Base-by-base conservation (phyloP, 1,140 invertebrate genomes). In the Sesamia nonagrioides region DNA sequence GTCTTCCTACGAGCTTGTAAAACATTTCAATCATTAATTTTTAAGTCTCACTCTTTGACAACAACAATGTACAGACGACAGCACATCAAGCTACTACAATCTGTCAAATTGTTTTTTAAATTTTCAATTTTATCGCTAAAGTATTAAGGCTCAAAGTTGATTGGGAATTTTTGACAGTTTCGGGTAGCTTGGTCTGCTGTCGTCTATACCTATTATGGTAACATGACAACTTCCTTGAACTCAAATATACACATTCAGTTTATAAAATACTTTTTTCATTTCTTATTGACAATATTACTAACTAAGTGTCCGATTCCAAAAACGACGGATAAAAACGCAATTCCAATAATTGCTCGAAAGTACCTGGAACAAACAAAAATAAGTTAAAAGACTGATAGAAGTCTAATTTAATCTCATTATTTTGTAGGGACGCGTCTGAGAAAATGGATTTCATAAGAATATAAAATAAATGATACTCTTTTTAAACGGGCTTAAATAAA, bases 351-450 rank as follows among this genome's bases (percentile, higher is more conserved):
- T 60, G 84, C 84, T 61, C 91, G 83, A 61, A 94, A 94, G 66
- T 94, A 92, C 92, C 92, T 94, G 90, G 11, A 92, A 93, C 33
- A 48, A 85, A 82, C 78, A 27, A 56, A 58, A 63, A 58, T 54
- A 35, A 60, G n/a, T 63, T 18, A 50, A 50, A 33, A 17, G 33
- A 52, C 1, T 35, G 6, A 17, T 18, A 54, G 15, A 54, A 21
- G 50, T 17, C 50, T 52, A 52, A 18, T n/a, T 52, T 17, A 17
- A 2, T 52, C 5, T 52, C n/a, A n/a, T n/a, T n/a, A n/a, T n/a
- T n/a, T n/a, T n/a, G n/a, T n/a, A n/a, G n/a, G n/a, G n/a, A n/a
- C n/a, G n/a, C n/a, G n/a, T n/a, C n/a, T n/a, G n/a, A n/a, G n/a
- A n/a, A n/a, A n/a, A n/a, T n/a, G n/a, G n/a, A n/a, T n/a, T n/a